Base-by-base conservation (phyloP, 2,113 vertebrate species). In the Misgurnus anguillicaudatus region DNA sequence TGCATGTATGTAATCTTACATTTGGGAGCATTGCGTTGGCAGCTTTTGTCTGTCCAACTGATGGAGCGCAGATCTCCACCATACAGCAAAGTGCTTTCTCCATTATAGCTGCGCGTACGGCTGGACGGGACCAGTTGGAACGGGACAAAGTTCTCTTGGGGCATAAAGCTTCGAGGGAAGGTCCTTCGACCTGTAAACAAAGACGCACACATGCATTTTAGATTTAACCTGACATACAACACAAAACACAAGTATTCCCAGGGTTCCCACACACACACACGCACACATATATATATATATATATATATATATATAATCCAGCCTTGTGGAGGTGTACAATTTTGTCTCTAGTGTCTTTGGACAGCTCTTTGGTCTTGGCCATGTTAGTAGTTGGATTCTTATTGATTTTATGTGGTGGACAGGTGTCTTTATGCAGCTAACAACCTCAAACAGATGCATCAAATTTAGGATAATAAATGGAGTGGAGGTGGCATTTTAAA, bases 81-180 rank as follows among this genome's bases (percentile, higher is more conserved):
- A 0, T 94, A 94, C 84, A 93, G 92, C 81, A 94, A 67, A 1
- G 93, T 92, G 55, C 89, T 92, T 86, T 96, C 96, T 45, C 94
- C 95, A 0, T 92, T 96, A 31, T 92, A 94, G 72, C 95, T 96
- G 81, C 94, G 94, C 0, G 94, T 95, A 66, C 95, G 90, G 85
- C 94, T 95, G 64, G 94, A 94, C 14, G 94, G 94, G 80, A 95
- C 92, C 41, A 96, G 90, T 87, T 95, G 95, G 53, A 96, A 96
- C 48, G 94, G 90, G 24, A 31, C 24, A 3, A 31, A 31, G 84
- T 95, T 95, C 87, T 96, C 95, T 82, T 95, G 95, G 0, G 95
- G 95, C 89, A 94, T 93, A 68, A 95, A 97, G 87, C 95, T 96
- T 78, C 96, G 92, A 0, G 96, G 96, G 82, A 96, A 96, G 4